These are phyloP conservation scores for Halcyon senegalensis DNA, from an alignment of 2,113 vertebrate species.

Conservation along the genomic window DNA sequence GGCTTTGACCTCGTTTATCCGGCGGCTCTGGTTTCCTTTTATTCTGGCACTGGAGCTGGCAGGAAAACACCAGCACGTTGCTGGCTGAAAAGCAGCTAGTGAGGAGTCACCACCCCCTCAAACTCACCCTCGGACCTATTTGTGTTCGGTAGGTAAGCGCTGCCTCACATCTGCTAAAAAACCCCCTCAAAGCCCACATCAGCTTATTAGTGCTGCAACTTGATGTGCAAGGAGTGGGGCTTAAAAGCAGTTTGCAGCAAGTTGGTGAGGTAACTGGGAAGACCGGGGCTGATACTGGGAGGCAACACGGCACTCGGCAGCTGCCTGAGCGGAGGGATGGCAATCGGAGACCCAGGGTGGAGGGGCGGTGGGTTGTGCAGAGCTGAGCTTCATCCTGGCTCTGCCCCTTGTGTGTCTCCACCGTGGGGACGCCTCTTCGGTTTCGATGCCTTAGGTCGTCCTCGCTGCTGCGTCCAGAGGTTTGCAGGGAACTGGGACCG, in stretches of 20 bases:
- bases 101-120: not conserved
- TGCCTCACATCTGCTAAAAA: not conserved
- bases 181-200: fast-evolving
- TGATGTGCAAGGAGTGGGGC: not conserved
- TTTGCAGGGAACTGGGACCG: not conserved
- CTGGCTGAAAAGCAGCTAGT: not conserved
- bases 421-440: fast-evolving
- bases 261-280: not conserved
- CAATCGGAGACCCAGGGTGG: not conserved
- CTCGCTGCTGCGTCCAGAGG: not conserved
- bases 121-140: not conserved
- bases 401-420: not conserved
- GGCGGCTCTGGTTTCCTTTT: not conserved
- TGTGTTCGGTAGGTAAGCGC: fast-evolving
- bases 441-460: fast-evolving
- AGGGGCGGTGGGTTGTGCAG: not conserved
- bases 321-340: not conserved
- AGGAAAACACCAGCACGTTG: not conserved
- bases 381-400: not conserved
- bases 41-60: not conserved
- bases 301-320: too few relatives aligned
- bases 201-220: not conserved
- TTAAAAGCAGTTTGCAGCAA: not conserved
- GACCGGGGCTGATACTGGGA: not conserved
- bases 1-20: not conserved